Evolutionary conservation across 1,140 invertebrate species (phyloP), one percentile per base, ranked within the genome.

Genomic region (Leptestheria dahalacensis): DNA sequence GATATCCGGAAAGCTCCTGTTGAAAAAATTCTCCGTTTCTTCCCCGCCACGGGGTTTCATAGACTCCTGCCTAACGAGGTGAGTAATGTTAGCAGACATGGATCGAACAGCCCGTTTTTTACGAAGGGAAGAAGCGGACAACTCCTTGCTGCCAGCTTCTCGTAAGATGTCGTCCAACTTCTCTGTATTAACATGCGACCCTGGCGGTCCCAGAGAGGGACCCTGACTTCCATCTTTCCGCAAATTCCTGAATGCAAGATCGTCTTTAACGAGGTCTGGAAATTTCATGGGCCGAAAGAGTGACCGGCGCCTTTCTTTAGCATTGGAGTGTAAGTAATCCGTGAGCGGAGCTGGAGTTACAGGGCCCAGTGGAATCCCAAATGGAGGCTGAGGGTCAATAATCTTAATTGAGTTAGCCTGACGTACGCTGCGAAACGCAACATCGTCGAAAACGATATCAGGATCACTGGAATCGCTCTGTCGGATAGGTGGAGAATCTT

Each of bases 351-450:
- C 81, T 6, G 81, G 76, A 0, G 85, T 77, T 3, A 89, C 78
- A 9, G 86, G 88, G 3, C 85, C 85, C 10, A 91, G 66, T 0
- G 89, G 88, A 66, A 93, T 91, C 15, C 89, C 89, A 70, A 93
- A 92, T 1, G 86, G 87, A 24, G 87, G 88, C 67, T 91, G 88
- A 6, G 84, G 85, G 59, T 91, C 86, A 0, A 78, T 64, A 1
- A 85, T 77, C 67, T 81, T 84, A 24, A 82, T 71, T 15, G 78
- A 78, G 67, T 80, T 82, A 1, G 83, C 81, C 67, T 85, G 79
- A 66, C 82, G 82, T 55, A 88, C 80, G 64, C 81, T 88, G 62
- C 88, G 76, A 68, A 83, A 90, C 3, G 85, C 81, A 0, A 91
- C 80, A 71, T 93, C 90, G 69, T 93, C 90, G 11, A 79, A 73